Percentiles rank a stretch among this genome's conserved stretches.
Conservation (phyloP, 2,888 invertebrate species). For the Stenchaetothrips biformis region DNA sequence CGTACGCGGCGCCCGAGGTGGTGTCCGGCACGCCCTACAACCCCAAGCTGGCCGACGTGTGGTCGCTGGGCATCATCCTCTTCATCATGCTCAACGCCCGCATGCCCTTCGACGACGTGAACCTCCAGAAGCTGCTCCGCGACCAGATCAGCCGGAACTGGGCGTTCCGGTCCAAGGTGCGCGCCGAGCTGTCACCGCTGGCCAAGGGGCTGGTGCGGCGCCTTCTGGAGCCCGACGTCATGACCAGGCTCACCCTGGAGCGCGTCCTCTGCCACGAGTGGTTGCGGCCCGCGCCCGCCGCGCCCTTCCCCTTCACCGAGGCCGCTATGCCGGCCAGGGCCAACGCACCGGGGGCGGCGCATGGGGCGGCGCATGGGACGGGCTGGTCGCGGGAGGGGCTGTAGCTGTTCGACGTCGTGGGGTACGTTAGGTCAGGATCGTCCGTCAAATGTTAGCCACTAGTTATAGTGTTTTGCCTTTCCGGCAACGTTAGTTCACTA, state of each 20-base stretch:
- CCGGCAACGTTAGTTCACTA: too few species aligned
- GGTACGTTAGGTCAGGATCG: too few species aligned
- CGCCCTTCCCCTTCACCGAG: not conserved
- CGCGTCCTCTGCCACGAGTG: conserved; percentile 72
- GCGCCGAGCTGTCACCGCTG: conserved; percentile 61
- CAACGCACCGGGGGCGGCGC: not conserved
- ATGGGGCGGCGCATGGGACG: not conserved
- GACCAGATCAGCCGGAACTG: conserved; percentile 78
- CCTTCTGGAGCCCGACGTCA: conserved; percentile 80
- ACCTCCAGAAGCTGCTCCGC: conserved; percentile 72
- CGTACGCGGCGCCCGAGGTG: conserved; percentile 94
- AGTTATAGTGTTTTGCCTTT: too few species aligned
- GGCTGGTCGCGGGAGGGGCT: not conserved
- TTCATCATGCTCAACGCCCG: conserved; percentile 92
- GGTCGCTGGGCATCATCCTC: conserved; percentile 87
- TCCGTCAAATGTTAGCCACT: too few species aligned
- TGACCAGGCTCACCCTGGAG: conserved; percentile 67
- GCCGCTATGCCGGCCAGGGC: too few species aligned
- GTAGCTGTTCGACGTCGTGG: not conserved
- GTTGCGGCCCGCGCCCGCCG: conserved; percentile 48
- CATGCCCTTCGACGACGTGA: conserved; percentile 90
- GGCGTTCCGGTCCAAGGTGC: conserved; percentile 62
- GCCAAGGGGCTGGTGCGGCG: conserved; percentile 74
- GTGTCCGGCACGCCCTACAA: conserved; percentile 85
- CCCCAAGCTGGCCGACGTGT: conserved; percentile 84